These are phyloP conservation scores for Scarus forsteni DNA, from an alignment of 2,797 vertebrate genomes.

Conservation along the genomic window DNA sequence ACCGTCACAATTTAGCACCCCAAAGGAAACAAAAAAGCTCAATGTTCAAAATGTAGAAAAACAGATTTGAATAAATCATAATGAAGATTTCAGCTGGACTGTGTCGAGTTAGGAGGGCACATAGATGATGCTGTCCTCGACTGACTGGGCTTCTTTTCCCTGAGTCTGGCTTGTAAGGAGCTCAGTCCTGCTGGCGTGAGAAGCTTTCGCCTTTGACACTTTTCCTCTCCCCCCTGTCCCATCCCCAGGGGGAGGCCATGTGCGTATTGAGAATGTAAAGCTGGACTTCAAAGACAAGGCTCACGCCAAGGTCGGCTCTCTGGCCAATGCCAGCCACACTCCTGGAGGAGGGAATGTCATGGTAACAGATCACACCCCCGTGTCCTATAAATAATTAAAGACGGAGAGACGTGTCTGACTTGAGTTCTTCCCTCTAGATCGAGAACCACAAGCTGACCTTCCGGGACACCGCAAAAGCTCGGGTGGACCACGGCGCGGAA, in stretches of 20 bases:
- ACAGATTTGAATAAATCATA: too few species aligned
- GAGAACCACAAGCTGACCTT: constrained; percentile 96
- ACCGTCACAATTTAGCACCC: too few species aligned
- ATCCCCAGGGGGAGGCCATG: constrained; percentile 90
- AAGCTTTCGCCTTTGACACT: constrained; percentile 21
- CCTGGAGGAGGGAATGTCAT: constrained; percentile 94
- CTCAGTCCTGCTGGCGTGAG: constrained; percentile 1
- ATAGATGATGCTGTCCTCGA: not conserved
- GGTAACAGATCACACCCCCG: constrained; percentile 76
- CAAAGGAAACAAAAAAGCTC: too few species aligned
- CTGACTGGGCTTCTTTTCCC: constrained; percentile 9
- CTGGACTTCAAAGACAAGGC: constrained; percentile 99
- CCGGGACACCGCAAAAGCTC: constrained; percentile 92
- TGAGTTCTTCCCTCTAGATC: constrained; percentile 82
- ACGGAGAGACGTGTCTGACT: not conserved
- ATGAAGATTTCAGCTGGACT: too few species aligned
- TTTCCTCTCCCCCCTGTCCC: constrained; percentile 15
- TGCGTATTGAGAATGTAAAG: constrained; percentile 96
- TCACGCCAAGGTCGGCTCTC: constrained; percentile 93
- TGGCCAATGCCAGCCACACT: constrained; percentile 92
- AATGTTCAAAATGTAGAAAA: too few species aligned
- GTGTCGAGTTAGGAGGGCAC: not conserved
- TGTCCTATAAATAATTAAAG: not conserved
- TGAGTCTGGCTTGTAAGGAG: constrained; percentile 15
- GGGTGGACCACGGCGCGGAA: constrained; percentile 95